A percentile compares a stretch with the other conserved stretches of the same genome.
phyloP scores from a whole-genome alignment of 1,140 invertebrate species.

The Linepithema humile region DNA sequence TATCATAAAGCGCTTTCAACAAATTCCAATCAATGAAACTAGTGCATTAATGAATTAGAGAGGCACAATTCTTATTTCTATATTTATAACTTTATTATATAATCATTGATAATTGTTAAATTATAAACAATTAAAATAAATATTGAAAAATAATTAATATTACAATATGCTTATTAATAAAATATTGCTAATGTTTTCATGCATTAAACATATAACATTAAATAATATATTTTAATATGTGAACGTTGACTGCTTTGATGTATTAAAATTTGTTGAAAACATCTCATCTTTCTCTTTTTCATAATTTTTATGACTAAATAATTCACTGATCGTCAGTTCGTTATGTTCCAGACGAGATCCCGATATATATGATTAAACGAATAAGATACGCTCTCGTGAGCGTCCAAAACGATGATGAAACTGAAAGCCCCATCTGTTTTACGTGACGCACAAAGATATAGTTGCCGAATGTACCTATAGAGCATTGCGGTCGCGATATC shows the following conservation, averaged over 20 bases:
- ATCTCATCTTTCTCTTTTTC: background rate
- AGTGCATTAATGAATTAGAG: too few relatives aligned
- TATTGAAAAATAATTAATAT: background rate
- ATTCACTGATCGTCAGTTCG: background rate
- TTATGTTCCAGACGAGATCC: background rate
- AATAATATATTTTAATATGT: background rate
- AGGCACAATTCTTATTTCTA: too few relatives aligned
- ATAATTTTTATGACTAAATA: background rate
- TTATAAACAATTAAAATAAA: background rate
- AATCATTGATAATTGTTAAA: too few relatives aligned
- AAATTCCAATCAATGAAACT: background rate
- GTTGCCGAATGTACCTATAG: slow-evolving; percentile 41
- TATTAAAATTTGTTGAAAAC: background rate
- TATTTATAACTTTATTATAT: too few relatives aligned
- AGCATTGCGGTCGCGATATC: slow-evolving; percentile 65
- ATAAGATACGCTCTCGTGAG: too few relatives aligned
- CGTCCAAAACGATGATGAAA: slow-evolving; percentile 35
- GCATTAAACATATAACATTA: too few relatives aligned
- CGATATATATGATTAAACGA: too few relatives aligned
- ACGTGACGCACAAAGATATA: slow-evolving; percentile 43
- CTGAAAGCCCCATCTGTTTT: slow-evolving; percentile 33
- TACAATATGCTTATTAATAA: background rate
- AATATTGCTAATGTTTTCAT: too few relatives aligned
- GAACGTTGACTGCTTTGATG: background rate
- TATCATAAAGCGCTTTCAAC: background rate